A percentile compares a stretch with the other conserved stretches of the same genome.
phyloP scores from a whole-genome alignment of 2,113 vertebrate species.

The Junco hyemalis region DNA sequence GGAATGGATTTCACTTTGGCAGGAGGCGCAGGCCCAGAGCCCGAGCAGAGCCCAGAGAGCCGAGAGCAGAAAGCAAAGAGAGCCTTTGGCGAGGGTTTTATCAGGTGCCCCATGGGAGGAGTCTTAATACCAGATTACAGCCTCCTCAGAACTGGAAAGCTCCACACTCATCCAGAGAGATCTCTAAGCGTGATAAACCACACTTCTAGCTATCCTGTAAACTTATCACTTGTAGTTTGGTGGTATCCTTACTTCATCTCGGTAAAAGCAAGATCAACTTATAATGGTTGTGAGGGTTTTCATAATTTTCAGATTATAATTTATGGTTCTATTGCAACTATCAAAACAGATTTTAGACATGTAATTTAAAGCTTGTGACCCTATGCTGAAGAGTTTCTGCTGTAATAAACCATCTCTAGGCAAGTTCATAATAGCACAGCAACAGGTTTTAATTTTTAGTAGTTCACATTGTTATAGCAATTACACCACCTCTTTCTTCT shows the following conservation, averaged over 20 bases:
- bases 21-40: too few species aligned
- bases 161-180: neutral
- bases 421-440: neutral
- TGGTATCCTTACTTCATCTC: neutral
- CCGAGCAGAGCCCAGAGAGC: too few species aligned
- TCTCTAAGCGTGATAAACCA: neutral
- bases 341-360: neutral
- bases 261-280: neutral
- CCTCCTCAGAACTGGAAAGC: too few species aligned
- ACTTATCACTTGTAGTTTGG: neutral
- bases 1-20: too few species aligned
- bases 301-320: neutral
- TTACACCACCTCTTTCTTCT: too few species aligned
- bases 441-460: neutral
- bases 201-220: neutral
- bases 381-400: neutral
- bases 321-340: neutral
- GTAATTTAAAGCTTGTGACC: neutral
- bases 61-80: too few species aligned
- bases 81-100: too few species aligned
- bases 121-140: too few species aligned
- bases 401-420: neutral
- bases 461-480: neutral
- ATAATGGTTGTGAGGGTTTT: neutral
- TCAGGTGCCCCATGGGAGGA: too few species aligned